These are phyloP conservation scores for Beris chalybata DNA, from an alignment of 2,888 invertebrate genomes.

Conservation along the genomic window DNA sequence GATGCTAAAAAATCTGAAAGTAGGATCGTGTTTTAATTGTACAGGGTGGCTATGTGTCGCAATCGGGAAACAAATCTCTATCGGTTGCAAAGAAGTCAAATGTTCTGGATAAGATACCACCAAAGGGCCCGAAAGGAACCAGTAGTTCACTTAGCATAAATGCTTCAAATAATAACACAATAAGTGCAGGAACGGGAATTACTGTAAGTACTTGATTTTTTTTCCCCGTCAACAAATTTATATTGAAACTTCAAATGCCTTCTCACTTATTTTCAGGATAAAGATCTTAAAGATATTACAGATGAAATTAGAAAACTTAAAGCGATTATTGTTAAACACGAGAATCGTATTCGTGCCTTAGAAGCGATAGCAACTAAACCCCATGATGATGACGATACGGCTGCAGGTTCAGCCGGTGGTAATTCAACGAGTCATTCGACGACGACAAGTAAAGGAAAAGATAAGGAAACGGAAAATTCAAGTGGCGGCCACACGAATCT, in stretches of 20 bases:
- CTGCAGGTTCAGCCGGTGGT: conserved; percentile 37
- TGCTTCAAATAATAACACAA: conserved; percentile 48
- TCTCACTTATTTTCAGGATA: conserved; percentile 52
- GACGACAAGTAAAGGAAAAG: conserved; percentile 40
- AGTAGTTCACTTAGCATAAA: conserved; percentile 41
- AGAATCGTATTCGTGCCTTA: conserved; percentile 64
- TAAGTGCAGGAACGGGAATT: conserved; percentile 43
- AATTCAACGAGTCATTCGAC: conserved; percentile 34
- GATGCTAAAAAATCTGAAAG: conserved; percentile 57
- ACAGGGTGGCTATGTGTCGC: conserved; percentile 68
- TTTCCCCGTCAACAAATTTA: neutral
- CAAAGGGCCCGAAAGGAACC: conserved; percentile 53
- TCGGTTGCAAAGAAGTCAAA: conserved; percentile 79
- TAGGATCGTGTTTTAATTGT: conserved; percentile 70
- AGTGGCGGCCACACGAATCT: conserved; percentile 41
- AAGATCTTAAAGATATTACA: conserved; percentile 76
- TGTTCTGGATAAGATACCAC: conserved; percentile 71
- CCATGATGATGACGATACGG: conserved; percentile 47
- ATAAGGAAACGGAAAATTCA: conserved; percentile 44
- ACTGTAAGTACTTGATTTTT: conserved; percentile 30
- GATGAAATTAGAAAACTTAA: conserved; percentile 91
- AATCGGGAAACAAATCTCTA: conserved; percentile 60
- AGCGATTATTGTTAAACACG: conserved; percentile 92
- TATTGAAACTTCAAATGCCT: neutral
- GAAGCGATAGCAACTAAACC: conserved; percentile 51